Evolutionary conservation across 1,140 invertebrate species (phyloP).

Genomic region (Tetraneura akinire): DNA sequence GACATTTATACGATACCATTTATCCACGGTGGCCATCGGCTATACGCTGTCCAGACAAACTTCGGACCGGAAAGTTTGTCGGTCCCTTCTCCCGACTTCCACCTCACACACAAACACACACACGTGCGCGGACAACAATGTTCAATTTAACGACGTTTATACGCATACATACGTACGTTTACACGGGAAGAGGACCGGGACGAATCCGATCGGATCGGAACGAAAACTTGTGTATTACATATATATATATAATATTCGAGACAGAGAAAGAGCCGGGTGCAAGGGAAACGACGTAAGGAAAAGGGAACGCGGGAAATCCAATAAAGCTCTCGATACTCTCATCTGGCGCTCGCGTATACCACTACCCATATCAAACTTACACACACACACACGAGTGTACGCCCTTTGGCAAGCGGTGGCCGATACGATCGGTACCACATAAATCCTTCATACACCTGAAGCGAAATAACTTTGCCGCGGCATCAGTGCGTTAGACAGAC

Average conservation of each 20-base stretch:
- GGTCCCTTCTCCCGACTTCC: neutral
- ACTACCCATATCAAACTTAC: neutral
- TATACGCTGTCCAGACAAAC: conserved; percentile 19
- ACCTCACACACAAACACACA: neutral
- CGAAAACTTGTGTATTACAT: neutral
- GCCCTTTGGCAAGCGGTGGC: neutral
- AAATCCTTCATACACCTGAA: conserved; percentile 51
- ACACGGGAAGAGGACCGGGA: neutral
- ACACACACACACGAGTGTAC: neutral
- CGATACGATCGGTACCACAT: conserved; percentile 40
- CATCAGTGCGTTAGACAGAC: neutral
- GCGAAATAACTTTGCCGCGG: conserved; percentile 38
- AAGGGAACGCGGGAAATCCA: neutral
- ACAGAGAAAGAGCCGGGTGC: neutral
- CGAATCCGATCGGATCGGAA: conserved; percentile 27
- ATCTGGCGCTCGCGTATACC: neutral
- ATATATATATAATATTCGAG: no score
- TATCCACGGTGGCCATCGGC: conserved; percentile 15
- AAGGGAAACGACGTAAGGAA: neutral
- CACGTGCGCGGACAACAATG: neutral
- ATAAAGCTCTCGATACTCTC: conserved; percentile 23
- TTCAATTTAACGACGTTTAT: neutral
- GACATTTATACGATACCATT: neutral
- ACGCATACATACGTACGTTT: neutral
- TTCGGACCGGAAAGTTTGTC: conserved; percentile 33